These are phyloP conservation scores for Trimorus sp. DNA, from an alignment of 2,888 invertebrate genomes.

Conservation along the genomic window DNA sequence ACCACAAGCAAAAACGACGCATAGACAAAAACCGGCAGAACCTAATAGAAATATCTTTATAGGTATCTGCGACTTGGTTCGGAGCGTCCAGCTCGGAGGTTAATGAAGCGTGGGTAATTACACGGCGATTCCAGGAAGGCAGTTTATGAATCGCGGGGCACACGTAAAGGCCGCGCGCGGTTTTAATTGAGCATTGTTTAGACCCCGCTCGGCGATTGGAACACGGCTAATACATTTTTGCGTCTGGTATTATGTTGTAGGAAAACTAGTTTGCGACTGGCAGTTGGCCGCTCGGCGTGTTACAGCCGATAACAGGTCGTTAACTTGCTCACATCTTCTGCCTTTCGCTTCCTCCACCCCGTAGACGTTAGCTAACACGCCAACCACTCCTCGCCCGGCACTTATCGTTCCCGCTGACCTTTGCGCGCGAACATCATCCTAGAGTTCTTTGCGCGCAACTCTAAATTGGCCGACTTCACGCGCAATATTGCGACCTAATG, in stretches of 20 bases:
- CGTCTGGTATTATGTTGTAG: slow-evolving; percentile 30
- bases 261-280: slow-evolving; percentile 71
- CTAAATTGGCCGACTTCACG: slow-evolving; percentile 24
- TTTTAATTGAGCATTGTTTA: slow-evolving; percentile 31
- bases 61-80: too few species aligned
- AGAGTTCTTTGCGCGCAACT: slow-evolving; percentile 23
- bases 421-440: slow-evolving; percentile 43
- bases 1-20: too few species aligned
- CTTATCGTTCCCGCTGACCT: slow-evolving; percentile 55
- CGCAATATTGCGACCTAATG: slow-evolving; percentile 12
- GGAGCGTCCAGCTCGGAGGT: too few species aligned
- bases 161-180: slow-evolving; percentile 6
- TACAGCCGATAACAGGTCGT: slow-evolving; percentile 77
- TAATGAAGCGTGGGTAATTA: slow-evolving; percentile 17
- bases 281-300: slow-evolving; percentile 61
- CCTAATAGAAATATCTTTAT: too few species aligned
- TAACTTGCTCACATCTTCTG: slow-evolving; percentile 78
- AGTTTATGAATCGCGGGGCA: slow-evolving; percentile 21
- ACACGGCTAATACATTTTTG: slow-evolving; percentile 11
- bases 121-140: background rate
- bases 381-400: slow-evolving; percentile 41
- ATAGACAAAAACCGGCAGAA: too few species aligned
- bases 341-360: slow-evolving; percentile 66
- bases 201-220: slow-evolving; percentile 18
- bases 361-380: slow-evolving; percentile 45